Percentiles rank a stretch among this genome's conserved stretches.
Conservation (phyloP, 2,888 invertebrate species). For the Automeris io region DNA sequence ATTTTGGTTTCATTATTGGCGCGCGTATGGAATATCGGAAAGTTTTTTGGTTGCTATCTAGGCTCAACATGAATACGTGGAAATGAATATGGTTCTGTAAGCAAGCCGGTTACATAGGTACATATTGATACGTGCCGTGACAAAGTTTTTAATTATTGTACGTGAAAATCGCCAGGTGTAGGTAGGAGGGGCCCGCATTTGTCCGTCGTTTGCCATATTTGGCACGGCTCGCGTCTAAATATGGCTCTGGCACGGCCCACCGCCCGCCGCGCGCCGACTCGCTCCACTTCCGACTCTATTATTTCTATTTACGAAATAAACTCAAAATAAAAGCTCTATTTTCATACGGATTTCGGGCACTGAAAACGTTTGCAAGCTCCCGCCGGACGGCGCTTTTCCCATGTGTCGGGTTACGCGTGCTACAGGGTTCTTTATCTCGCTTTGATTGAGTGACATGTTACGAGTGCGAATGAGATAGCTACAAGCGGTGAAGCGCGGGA, state of each 20-base stretch:
- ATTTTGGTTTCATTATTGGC: no score
- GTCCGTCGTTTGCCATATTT: conserved; percentile 88
- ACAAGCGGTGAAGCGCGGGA: conserved; percentile 65
- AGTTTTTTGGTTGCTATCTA: no score
- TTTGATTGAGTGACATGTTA: conserved; percentile 40
- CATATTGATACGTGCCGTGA: conserved; percentile 57
- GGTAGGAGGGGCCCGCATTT: conserved; percentile 87
- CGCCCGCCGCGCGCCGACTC: conserved; percentile 63
- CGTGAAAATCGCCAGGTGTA: conserved; percentile 73
- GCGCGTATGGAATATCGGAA: no score
- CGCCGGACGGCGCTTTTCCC: conserved; percentile 56
- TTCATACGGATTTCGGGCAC: conserved; percentile 72
- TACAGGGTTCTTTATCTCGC: conserved; percentile 27
- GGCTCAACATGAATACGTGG: no score
- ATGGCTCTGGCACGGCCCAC: conserved; percentile 86
- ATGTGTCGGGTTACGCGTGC: conserved; percentile 74
- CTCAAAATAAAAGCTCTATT: conserved; percentile 76
- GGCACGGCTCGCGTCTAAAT: conserved; percentile 88
- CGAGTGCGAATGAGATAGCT: conserved; percentile 50
- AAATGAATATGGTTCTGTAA: no score
- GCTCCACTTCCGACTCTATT: conserved; percentile 73
- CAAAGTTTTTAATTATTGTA: conserved; percentile 74
- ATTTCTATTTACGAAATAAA: conserved; percentile 77
- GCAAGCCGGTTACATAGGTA: no score
- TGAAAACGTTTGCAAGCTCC: conserved; percentile 68